Base-by-base conservation (phyloP, 2,888 invertebrate genomes). In the Thymelicus lineola region DNA sequence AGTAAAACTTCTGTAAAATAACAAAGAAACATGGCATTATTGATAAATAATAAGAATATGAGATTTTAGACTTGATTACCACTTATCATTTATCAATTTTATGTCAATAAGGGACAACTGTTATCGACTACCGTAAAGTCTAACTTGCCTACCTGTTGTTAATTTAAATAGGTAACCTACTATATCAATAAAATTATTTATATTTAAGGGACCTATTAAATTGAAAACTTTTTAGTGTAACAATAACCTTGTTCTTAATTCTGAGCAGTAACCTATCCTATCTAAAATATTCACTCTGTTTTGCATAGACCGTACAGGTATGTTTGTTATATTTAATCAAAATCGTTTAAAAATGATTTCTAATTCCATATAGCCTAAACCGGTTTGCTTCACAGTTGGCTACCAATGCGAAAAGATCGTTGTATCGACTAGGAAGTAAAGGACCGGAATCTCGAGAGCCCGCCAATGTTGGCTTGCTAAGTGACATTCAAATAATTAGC, bases 401-500 rank as follows among this genome's bases (percentile, higher is more conserved):
- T 58, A 65, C 57, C 15, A 61, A 61, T 45, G 61, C 55, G 53
- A 61, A 68, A 61, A 42, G 53, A 55, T 68, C 60, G 38, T 35
- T 42, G 50, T 42, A 38, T 12, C 55, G 28, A 69, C 62, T 14
- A 46, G 55, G 53, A 68, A 58, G 46, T 62, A 48, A 35, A 38
- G 62, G 69, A 38, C 58, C 38, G 69, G 58, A 61, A 68, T 67
- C 53, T 67, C 53, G 15, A 53, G 53, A 38, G 6, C 66, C 66
- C 20, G 15, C 53, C 53, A 55, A 36, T 62, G 55, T 69, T 62
- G 15, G 36, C 62, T 42, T 57, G 62, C 55, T 68, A 62, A 68
- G 50, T 58, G 58, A 69, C 63, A 69, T 63, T 64, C 50, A 69
- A 69, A 63, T 63, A 69, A 64, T 69, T 59, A 50, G 58, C 69